Percentiles rank a stretch among this genome's conserved stretches.
Evolutionary conservation across 2,888 invertebrate genomes (phyloP).

Genomic region (Spisula subtruncata): DNA sequence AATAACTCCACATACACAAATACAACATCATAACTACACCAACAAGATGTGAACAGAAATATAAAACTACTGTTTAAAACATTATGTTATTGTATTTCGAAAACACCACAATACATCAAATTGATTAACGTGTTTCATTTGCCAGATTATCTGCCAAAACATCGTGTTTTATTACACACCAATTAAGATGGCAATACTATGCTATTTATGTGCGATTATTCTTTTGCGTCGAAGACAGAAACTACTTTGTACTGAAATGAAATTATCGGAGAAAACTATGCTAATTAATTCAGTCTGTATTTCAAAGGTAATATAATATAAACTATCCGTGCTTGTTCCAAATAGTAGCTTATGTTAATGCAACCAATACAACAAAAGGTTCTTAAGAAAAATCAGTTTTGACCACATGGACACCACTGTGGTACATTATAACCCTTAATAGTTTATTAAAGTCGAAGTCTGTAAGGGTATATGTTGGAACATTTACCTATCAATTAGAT

Average conservation of each 20-base stretch:
- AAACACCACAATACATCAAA: not conserved
- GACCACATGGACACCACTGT: too few relatives aligned
- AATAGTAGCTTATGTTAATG: too few relatives aligned
- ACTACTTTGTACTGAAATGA: conserved; percentile 17
- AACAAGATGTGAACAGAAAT: not conserved
- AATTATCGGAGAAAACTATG: not conserved
- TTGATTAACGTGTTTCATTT: not conserved
- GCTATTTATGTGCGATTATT: conserved; percentile 4
- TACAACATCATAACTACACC: not conserved
- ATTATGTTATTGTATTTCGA: not conserved
- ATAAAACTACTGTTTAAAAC: not conserved
- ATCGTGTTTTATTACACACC: not conserved
- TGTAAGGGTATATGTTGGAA: too few relatives aligned
- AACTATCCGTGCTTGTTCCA: too few relatives aligned
- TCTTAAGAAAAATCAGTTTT: too few relatives aligned
- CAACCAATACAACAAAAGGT: too few relatives aligned
- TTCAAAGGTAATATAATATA: conserved; percentile 6
- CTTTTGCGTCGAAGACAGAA: not conserved
- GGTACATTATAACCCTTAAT: too few relatives aligned
- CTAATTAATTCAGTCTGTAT: not conserved
- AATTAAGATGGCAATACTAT: conserved; percentile 1
- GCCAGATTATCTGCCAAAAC: conserved; percentile 18
- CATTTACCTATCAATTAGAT: too few relatives aligned
- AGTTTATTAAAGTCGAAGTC: too few relatives aligned
- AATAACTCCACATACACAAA: not conserved